A percentile compares a stretch with the other conserved stretches of the same genome.
phyloP scores from a whole-genome alignment of 2,113 vertebrate species.

The Perccottus glenii region DNA sequence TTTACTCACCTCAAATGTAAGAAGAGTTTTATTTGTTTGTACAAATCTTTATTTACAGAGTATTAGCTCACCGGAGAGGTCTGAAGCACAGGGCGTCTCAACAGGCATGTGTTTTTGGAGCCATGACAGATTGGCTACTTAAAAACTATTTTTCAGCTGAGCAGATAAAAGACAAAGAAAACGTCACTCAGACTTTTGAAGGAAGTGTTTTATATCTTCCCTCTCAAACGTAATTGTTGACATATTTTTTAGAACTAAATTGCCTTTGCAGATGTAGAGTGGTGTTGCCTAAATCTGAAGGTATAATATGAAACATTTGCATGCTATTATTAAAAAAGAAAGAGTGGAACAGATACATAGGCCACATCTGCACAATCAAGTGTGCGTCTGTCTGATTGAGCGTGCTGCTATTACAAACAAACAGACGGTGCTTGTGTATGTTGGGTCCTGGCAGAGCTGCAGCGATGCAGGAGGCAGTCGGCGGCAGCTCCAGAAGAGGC shows the following conservation, averaged over 20 bases:
- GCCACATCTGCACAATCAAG: slow-evolving; percentile 61
- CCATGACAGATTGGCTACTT: too few relatives aligned
- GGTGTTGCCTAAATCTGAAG: slow-evolving; percentile 25
- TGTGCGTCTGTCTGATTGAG: slow-evolving; percentile 36
- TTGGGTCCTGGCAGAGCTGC: slow-evolving; percentile 53
- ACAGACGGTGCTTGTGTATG: slow-evolving; percentile 29
- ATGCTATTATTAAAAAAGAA: slow-evolving; percentile 46
- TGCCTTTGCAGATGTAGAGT: slow-evolving; percentile 33
- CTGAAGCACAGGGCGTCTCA: background rate
- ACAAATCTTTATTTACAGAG: background rate
- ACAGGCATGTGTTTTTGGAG: too few relatives aligned
- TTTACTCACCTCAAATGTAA: too few relatives aligned
- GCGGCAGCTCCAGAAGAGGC: slow-evolving; percentile 49
- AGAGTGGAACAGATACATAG: slow-evolving; percentile 20
- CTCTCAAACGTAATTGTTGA: slow-evolving; percentile 19
- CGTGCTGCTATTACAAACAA: slow-evolving; percentile 34
- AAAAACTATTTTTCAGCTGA: too few relatives aligned
- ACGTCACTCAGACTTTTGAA: background rate
- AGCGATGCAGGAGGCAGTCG: slow-evolving; percentile 26
- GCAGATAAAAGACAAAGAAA: too few relatives aligned
- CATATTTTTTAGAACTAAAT: slow-evolving; percentile 14
- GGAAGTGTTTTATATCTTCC: slow-evolving; percentile 17
- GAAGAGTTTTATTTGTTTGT: background rate
- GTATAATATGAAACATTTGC: slow-evolving; percentile 21
- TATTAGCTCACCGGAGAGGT: background rate